Conservation (phyloP, 1,140 invertebrate genomes). For the Acyrthosiphon pisum region DNA sequence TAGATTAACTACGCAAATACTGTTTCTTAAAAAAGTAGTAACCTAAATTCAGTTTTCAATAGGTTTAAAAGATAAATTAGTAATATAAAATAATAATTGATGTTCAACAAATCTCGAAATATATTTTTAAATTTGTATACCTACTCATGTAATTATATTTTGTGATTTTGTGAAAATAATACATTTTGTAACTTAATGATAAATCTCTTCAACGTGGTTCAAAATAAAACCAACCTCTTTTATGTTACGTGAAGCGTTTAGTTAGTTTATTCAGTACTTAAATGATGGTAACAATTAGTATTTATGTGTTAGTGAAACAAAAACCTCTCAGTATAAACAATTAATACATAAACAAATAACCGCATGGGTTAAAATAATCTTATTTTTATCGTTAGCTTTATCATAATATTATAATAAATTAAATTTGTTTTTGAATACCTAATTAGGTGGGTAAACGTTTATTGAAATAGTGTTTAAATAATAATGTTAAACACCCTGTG, state of each 20-base stretch:
- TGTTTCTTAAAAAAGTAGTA: background rate
- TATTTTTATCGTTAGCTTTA: background rate
- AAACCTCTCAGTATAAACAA: background rate
- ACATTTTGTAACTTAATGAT: background rate
- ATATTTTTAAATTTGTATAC: no score
- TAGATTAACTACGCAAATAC: background rate
- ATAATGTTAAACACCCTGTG: background rate
- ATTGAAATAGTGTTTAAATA: background rate
- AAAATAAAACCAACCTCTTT: background rate
- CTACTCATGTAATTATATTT: no score
- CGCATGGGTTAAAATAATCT: background rate
- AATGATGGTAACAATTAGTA: no score
- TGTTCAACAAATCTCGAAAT: background rate
- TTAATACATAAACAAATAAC: background rate
- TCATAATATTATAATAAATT: background rate
- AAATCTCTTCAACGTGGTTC: background rate
- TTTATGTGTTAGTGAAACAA: background rate
- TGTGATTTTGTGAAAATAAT: background rate
- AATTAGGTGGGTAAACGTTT: background rate
- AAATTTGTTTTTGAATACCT: background rate
- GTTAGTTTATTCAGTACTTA: background rate
- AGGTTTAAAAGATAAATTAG: background rate
- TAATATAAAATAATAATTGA: background rate
- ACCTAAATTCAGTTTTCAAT: background rate
- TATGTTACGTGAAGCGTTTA: background rate